A percentile compares a stretch with the other conserved stretches of the same genome.
Conservation (phyloP, 2,888 invertebrate species). For the Craniophora ligustri region DNA sequence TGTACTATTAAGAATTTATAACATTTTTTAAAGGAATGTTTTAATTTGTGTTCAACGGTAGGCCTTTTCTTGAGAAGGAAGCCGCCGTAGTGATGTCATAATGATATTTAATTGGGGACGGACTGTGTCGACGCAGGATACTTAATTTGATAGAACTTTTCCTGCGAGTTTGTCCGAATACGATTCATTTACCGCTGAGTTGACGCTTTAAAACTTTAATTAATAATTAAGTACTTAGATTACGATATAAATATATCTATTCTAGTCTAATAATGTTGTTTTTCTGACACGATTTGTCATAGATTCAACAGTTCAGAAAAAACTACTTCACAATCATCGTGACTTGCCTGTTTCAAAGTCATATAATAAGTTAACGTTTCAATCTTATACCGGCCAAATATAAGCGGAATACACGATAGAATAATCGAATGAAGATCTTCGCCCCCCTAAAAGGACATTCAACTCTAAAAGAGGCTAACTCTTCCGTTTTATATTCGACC, state of each 20-base stretch:
- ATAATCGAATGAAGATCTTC: slow-evolving; percentile 8
- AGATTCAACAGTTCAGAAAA: background rate
- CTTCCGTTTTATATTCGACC: slow-evolving; percentile 13
- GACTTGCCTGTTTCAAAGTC: background rate
- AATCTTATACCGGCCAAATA: background rate
- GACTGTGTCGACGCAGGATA: slow-evolving; percentile 58
- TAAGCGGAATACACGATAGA: slow-evolving; percentile 1
- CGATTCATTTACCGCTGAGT: background rate
- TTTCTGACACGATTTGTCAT: background rate
- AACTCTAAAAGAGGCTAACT: slow-evolving; percentile 23
- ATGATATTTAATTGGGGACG: slow-evolving; percentile 73
- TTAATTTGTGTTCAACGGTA: slow-evolving; percentile 38
- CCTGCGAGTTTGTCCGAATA: slow-evolving; percentile 13
- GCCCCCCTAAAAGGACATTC: slow-evolving; percentile 24
- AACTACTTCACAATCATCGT: background rate
- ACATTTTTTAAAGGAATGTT: slow-evolving; percentile 15
- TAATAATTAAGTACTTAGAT: background rate
- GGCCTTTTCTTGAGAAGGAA: slow-evolving; percentile 49
- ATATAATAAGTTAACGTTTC: background rate
- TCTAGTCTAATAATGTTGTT: background rate
- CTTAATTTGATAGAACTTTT: slow-evolving; percentile 34
- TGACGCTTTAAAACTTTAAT: background rate
- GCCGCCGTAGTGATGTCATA: slow-evolving; percentile 61
- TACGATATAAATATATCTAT: background rate
- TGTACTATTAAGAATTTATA: slow-evolving; percentile 47